A percentile compares a stretch with the other conserved stretches of the same genome.
Evolutionary conservation across 2,888 invertebrate species (phyloP).

Genomic region (Diaphora mendica): DNA sequence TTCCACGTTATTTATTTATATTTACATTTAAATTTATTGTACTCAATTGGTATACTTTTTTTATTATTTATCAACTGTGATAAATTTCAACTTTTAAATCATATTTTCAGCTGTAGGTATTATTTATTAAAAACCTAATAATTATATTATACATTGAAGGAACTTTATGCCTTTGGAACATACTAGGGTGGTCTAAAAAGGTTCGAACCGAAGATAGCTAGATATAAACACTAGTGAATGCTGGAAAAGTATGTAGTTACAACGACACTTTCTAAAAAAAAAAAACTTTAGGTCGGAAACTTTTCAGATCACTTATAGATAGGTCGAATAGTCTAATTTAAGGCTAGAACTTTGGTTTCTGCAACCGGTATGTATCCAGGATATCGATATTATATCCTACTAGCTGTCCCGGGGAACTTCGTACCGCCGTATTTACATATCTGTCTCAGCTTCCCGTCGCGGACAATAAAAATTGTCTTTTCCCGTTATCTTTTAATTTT

Average conservation of each 20-base stretch:
- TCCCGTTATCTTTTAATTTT: too few species aligned
- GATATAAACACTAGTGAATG: too few species aligned
- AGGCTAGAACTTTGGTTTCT: not conserved
- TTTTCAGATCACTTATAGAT: too few species aligned
- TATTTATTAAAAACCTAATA: not conserved
- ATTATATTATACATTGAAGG: not conserved
- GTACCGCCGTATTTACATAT: too few species aligned
- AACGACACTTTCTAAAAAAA: too few species aligned
- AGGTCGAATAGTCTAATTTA: too few species aligned
- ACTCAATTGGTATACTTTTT: slow-evolving; percentile 81
- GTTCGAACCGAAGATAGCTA: too few species aligned
- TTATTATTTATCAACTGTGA: slow-evolving; percentile 61
- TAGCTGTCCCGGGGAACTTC: too few species aligned
- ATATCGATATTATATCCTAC: not conserved
- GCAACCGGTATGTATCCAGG: not conserved
- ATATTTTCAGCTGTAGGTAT: slow-evolving; percentile 44
- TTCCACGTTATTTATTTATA: slow-evolving; percentile 74
- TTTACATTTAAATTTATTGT: slow-evolving; percentile 83
- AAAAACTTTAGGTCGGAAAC: too few species aligned
- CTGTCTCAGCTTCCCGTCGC: too few species aligned
- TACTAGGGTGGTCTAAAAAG: not conserved
- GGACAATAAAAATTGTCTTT: too few species aligned
- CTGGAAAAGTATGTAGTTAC: too few species aligned
- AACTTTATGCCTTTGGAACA: slow-evolving; percentile 1
- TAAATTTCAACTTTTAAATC: slow-evolving; percentile 54